phyloP scores from a whole-genome alignment of 2,888 invertebrate species.

The Agonopterix heracliana region DNA sequence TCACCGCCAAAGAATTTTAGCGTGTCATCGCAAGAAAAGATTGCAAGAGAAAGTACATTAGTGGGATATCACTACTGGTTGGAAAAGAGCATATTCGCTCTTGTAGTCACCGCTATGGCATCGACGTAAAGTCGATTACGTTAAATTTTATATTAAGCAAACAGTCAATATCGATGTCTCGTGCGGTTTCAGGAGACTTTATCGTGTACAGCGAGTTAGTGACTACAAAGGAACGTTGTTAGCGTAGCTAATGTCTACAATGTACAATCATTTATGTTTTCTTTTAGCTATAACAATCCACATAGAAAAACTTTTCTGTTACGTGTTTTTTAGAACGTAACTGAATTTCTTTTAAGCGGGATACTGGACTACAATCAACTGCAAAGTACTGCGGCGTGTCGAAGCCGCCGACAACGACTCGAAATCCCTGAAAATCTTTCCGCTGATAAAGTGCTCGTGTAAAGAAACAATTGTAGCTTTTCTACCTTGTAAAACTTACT shows the following conservation, averaged over 20 bases:
- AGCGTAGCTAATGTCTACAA: no score
- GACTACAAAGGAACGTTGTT: no score
- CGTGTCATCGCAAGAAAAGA: constrained; percentile 72
- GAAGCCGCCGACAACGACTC: not conserved
- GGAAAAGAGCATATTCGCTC: constrained; percentile 60
- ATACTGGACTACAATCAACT: no score
- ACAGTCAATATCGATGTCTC: constrained; percentile 47
- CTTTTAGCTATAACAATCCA: no score
- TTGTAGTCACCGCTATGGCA: constrained; percentile 48
- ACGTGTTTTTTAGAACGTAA: no score
- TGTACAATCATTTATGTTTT: no score
- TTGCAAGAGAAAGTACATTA: constrained; percentile 71
- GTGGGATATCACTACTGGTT: constrained; percentile 67
- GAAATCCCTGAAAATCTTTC: not conserved
- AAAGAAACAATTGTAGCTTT: constrained; percentile 7
- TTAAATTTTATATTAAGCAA: constrained; percentile 64
- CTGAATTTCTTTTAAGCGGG: no score
- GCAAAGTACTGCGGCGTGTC: no score
- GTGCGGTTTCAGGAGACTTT: constrained; percentile 27
- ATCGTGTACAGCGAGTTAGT: constrained; percentile 7
- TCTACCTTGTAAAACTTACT: no score
- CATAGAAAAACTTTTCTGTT: no score
- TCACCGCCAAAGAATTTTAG: constrained; percentile 40
- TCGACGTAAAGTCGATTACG: constrained; percentile 57
- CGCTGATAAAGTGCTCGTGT: constrained; percentile 7